Conservation (phyloP, 2,888 invertebrate species). For the Papilio elwesi region DNA sequence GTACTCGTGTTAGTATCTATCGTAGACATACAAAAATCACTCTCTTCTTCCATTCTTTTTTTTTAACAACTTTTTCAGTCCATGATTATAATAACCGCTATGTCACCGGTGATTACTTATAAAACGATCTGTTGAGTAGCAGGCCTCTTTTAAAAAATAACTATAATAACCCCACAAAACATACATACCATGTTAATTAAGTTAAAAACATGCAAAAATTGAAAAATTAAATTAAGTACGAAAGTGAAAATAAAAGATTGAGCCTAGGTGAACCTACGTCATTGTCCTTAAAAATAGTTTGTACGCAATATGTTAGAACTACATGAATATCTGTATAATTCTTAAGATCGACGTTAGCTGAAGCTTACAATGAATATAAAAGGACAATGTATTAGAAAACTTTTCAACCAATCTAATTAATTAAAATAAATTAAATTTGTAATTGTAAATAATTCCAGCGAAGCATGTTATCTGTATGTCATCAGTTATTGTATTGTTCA, state of each 20-base stretch:
- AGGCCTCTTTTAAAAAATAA: constrained; percentile 1
- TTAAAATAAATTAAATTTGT: constrained; percentile 11
- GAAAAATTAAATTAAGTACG: constrained; percentile 12
- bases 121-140: not conserved
- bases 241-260: not conserved
- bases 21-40: no score
- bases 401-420: not conserved
- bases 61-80: no score
- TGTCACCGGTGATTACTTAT: not conserved
- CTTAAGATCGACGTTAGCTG: constrained; percentile 17
- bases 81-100: no score
- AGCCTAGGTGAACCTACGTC: constrained; percentile 2
- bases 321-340: not conserved
- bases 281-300: constrained; percentile 22
- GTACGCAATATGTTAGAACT: not conserved
- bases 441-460: constrained; percentile 36
- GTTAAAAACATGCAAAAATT: constrained; percentile 17
- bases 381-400: constrained; percentile 25
- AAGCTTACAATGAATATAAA: not conserved
- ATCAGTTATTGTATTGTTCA: constrained; percentile 32
- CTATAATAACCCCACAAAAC: constrained; percentile 21
- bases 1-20: no score
- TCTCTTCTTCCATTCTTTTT: no score
- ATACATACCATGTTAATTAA: constrained; percentile 18
- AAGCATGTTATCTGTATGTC: constrained; percentile 16